Evolutionary conservation across 2,888 invertebrate species (phyloP).

Genomic region (Blastobasis lacticolella): DNA sequence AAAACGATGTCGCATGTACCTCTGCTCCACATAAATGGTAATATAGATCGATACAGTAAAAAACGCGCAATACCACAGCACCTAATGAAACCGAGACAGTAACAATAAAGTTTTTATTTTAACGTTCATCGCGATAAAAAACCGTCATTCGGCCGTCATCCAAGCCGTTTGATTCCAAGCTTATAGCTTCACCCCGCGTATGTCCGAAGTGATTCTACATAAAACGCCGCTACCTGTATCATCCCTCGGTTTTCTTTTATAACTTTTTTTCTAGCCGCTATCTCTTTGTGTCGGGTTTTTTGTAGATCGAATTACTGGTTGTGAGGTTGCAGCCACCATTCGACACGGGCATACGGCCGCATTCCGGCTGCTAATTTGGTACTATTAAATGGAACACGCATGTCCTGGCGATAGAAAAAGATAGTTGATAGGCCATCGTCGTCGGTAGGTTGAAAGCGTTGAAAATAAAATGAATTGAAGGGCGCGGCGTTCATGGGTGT

Average conservation of each 20-base stretch:
- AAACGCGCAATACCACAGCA: too few species aligned
- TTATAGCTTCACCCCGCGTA: conserved; percentile 12
- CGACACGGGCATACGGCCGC: conserved; percentile 55
- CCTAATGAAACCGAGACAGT: too few species aligned
- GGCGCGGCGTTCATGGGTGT: conserved; percentile 11
- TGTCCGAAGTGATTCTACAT: conserved; percentile 27
- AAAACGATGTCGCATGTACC: too few species aligned
- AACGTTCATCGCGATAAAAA: too few species aligned
- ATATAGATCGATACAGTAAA: too few species aligned
- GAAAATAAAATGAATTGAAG: conserved; percentile 14
- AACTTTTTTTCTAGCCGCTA: conserved; percentile 38
- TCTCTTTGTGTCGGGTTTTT: conserved; percentile 48
- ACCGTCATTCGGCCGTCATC: too few species aligned
- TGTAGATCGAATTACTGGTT: conserved; percentile 61
- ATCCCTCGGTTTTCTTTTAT: conserved; percentile 55
- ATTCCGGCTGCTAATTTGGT: conserved; percentile 65
- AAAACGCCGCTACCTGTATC: conserved; percentile 61
- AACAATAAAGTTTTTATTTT: too few species aligned
- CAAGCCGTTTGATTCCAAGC: conserved; percentile 1
- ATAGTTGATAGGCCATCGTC: conserved; percentile 10
- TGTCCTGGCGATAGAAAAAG: conserved; percentile 22
- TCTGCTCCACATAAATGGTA: too few species aligned
- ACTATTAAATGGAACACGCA: conserved; percentile 37
- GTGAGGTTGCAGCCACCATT: conserved; percentile 62
- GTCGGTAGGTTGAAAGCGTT: conserved; percentile 20